Base-by-base conservation (phyloP, 1,140 invertebrate genomes). In the Scaptomyza pallida region DNA sequence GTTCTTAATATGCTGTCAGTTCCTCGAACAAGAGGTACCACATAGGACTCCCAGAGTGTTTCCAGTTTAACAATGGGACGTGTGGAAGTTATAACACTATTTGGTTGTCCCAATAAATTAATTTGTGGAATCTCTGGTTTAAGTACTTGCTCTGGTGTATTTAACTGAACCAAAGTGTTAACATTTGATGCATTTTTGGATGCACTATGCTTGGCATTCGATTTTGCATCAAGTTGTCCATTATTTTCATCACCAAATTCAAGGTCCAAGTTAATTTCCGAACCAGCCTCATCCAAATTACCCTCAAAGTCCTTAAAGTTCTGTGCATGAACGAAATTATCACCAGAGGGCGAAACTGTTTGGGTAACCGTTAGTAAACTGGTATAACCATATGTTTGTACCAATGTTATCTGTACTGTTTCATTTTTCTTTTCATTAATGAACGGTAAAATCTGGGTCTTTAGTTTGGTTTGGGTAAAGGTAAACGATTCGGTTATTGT, bases 401-500 rank as follows among this genome's bases (percentile, higher is more conserved):
- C 95, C 23, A 98, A 92, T 1, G 97, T 97, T 63, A 96, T 93
- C 48, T 93, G 94, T 10, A 93, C 94, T 0, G 96, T 96, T 70
- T 96, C 94, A 43, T 94, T 95, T 6, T 93, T 93, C 19, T 94
- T 94, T 47, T 93, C 93, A 48, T 68, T 71, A 9, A 97, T 92
- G 0, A 97, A 94, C 1, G 97, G 97, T 45, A 98, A 91, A 55
- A 98, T 94, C 75, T 97, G 96, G 0, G 97, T 97, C 89, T 97
- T 97, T 1, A 97, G 91, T 92, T 97, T 94, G 1, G 95, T 94
- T 91, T 97, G 96, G 0, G 96, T 97, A 4, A 97, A 97, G 62
- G 96, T 97, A 92, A 97, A 97, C 1, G 96, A 97, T 92, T 98
- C 96, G 0, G 96, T 97, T n/a, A 97, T 92, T 0, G 96, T 98